phyloP scores from a whole-genome alignment of 1,140 invertebrate species.

The Cotesia vestalis region DNA sequence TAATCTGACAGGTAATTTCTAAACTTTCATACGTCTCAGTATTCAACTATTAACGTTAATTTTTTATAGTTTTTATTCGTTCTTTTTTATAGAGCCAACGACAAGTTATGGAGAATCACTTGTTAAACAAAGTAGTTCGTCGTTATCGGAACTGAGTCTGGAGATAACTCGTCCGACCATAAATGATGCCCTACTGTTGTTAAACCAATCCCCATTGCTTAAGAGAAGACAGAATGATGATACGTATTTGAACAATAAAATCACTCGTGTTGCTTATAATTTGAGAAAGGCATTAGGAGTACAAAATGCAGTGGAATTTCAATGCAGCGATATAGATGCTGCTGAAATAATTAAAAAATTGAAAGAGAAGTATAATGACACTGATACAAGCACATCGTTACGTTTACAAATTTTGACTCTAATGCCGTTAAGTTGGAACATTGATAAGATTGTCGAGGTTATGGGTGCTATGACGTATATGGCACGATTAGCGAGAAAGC shows the following conservation, averaged over 20 bases:
- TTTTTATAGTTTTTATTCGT: conserved; percentile 28
- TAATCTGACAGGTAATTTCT: not conserved
- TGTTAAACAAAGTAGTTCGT: conserved; percentile 38
- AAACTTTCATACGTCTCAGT: conserved; percentile 28
- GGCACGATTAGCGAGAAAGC: conserved; percentile 14
- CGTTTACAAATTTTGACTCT: conserved; percentile 32
- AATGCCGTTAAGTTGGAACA: conserved; percentile 14
- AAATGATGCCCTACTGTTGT: conserved; percentile 33
- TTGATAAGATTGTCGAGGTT: conserved; percentile 14
- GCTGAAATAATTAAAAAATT: not conserved
- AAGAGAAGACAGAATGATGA: too few relatives aligned
- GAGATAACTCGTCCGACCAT: conserved; percentile 32
- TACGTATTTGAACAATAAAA: too few relatives aligned
- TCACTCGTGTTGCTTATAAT: too few relatives aligned
- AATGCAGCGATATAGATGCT: too few relatives aligned
- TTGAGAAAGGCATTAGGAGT: too few relatives aligned
- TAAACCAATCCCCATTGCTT: too few relatives aligned
- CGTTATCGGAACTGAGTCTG: conserved; percentile 31
- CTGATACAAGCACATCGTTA: conserved; percentile 11
- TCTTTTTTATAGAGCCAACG: conserved; percentile 33
- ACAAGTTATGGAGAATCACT: conserved; percentile 35
- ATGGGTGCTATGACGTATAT: conserved; percentile 19
- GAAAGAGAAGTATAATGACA: conserved; percentile 13
- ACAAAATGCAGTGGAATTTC: too few relatives aligned
- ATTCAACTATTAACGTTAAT: conserved; percentile 29